Evolutionary conservation across 2,113 vertebrate species (phyloP).

Genomic region (cattle (Bos taurus)): DNA sequence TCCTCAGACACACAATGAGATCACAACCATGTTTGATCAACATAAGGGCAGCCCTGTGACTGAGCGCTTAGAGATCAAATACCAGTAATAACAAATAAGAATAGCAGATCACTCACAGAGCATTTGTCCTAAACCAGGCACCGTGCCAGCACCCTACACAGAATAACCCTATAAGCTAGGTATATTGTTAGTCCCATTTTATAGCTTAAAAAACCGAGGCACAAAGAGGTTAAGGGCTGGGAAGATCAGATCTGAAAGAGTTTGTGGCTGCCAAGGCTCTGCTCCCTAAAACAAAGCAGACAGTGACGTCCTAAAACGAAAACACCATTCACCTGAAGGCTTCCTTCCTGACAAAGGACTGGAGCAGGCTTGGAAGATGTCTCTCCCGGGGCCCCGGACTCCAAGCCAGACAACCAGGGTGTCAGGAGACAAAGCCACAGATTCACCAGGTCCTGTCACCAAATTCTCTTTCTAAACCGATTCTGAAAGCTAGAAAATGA

Average conservation of each 20-base stretch:
- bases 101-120: background rate
- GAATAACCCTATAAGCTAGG: background rate
- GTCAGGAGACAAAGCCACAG: background rate
- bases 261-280: background rate
- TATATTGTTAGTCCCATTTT: background rate
- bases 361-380: no score
- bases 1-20: background rate
- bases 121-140: background rate
- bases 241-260: background rate
- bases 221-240: background rate
- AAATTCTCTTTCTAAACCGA: background rate
- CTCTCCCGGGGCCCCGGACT: fast-evolving
- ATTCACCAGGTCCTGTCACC: no score
- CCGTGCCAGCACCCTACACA: background rate
- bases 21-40: background rate
- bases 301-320: no score
- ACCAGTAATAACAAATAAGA: background rate
- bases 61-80: background rate
- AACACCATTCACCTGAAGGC: background rate
- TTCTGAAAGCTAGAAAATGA: background rate
- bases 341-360: background rate
- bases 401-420: background rate
- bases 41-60: no score
- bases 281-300: background rate
- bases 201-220: background rate